phyloP scores from a whole-genome alignment of 2,113 vertebrate species.

The Leptosomus discolor region DNA sequence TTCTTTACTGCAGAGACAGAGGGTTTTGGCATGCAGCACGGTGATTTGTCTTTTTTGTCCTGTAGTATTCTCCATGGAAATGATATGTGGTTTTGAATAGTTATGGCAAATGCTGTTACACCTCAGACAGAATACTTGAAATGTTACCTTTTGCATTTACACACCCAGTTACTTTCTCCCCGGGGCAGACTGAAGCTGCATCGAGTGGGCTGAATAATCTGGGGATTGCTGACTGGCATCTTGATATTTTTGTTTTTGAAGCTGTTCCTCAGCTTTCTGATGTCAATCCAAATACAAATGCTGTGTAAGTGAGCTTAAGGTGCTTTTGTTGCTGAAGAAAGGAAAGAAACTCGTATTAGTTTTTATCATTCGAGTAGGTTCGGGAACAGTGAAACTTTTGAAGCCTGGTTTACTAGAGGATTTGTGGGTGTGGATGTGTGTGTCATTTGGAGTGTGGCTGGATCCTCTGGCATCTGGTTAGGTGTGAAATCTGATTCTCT shows the following conservation, averaged over 20 bases:
- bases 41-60: slow-evolving; percentile 3
- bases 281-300: neutral
- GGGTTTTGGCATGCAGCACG: neutral
- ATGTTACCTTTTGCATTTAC: neutral
- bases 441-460: neutral
- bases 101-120: neutral
- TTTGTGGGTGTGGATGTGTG: neutral
- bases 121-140: slow-evolving; percentile 10
- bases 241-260: neutral
- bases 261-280: neutral
- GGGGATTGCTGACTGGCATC: neutral
- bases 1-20: neutral
- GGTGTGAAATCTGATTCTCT: neutral
- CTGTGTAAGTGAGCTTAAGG: neutral
- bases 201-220: neutral
- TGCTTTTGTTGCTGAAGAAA: neutral
- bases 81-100: neutral
- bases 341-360: neutral
- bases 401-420: neutral
- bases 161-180: neutral
- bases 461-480: neutral
- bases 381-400: neutral
- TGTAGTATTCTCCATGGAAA: neutral
- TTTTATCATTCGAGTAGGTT: neutral
- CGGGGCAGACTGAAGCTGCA: neutral